Evolutionary conservation across 2,113 vertebrate species (phyloP).

Genomic region (Amblyopsis rosae): DNA sequence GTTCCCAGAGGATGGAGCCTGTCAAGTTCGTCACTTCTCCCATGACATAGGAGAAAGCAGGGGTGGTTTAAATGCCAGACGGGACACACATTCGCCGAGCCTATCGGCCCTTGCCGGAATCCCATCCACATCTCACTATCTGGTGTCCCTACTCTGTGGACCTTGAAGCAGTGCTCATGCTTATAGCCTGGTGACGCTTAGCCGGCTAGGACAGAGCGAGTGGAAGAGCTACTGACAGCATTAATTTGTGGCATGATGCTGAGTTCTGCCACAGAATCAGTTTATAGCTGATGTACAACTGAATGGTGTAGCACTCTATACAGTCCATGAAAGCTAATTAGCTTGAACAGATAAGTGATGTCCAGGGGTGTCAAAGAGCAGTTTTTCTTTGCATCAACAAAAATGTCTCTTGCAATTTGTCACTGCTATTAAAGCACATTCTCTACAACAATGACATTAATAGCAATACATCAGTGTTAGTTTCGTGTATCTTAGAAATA

Average conservation of each 20-base stretch:
- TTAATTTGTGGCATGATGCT: constrained; percentile 27
- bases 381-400: too few relatives aligned
- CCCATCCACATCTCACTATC: constrained; percentile 61
- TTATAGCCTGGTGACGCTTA: constrained; percentile 60
- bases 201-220: constrained; percentile 25
- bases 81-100: constrained; percentile 66
- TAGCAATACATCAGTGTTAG: too few relatives aligned
- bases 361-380: too few relatives aligned
- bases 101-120: constrained; percentile 64
- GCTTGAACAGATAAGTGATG: too few relatives aligned
- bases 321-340: constrained; percentile 8
- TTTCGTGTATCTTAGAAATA: too few relatives aligned
- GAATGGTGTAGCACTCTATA: constrained; percentile 7
- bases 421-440: too few relatives aligned
- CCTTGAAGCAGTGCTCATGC: constrained; percentile 61
- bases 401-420: too few relatives aligned
- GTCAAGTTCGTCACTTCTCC: constrained; percentile 76
- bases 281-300: constrained; percentile 11
- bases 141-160: constrained; percentile 58
- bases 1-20: constrained; percentile 71
- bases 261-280: constrained; percentile 9
- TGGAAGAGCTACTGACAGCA: constrained; percentile 41
- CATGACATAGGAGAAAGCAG: constrained; percentile 58
- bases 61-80: constrained; percentile 78
- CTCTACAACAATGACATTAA: too few relatives aligned